Evolutionary conservation across 1,140 invertebrate species (phyloP).

Genomic region (Pemphigus obesinymphae): DNA sequence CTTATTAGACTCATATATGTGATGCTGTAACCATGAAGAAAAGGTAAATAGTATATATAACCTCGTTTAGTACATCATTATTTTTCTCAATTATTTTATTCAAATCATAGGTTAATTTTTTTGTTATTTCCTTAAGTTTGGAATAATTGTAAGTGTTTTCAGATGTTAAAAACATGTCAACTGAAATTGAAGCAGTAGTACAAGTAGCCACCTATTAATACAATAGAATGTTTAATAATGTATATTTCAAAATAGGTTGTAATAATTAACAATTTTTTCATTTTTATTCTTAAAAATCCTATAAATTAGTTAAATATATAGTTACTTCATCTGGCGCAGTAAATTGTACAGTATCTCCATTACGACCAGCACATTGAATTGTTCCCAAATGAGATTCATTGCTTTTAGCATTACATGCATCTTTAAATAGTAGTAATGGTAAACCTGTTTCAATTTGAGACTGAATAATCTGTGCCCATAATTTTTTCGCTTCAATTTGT

Average conservation of each 20-base stretch:
- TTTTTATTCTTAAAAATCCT: too few species aligned
- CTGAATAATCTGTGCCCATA: slow-evolving; percentile 94
- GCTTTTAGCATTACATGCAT: slow-evolving; percentile 93
- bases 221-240: too few species aligned
- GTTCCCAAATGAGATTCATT: slow-evolving; percentile 99
- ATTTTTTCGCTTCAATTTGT: slow-evolving; percentile 76
- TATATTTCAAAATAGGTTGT: too few species aligned
- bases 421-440: slow-evolving; percentile 97
- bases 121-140: slow-evolving; percentile 82
- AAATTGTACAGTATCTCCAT: slow-evolving; percentile 97
- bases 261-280: background rate
- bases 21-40: too few species aligned
- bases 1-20: background rate
- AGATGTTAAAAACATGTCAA: slow-evolving; percentile 88
- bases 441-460: slow-evolving; percentile 97
- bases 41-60: slow-evolving; percentile 50
- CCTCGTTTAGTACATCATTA: slow-evolving; percentile 88
- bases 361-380: slow-evolving; percentile 98
- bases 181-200: slow-evolving; percentile 95
- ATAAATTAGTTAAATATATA: background rate
- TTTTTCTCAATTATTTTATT: slow-evolving; percentile 98
- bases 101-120: slow-evolving; percentile 85
- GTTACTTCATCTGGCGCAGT: slow-evolving; percentile 79
- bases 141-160: slow-evolving; percentile 80
- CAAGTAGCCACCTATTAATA: slow-evolving; percentile 85